These are phyloP conservation scores for Lutraria rhynchaena DNA, from an alignment of 1,140 invertebrate species.

Conservation along the genomic window DNA sequence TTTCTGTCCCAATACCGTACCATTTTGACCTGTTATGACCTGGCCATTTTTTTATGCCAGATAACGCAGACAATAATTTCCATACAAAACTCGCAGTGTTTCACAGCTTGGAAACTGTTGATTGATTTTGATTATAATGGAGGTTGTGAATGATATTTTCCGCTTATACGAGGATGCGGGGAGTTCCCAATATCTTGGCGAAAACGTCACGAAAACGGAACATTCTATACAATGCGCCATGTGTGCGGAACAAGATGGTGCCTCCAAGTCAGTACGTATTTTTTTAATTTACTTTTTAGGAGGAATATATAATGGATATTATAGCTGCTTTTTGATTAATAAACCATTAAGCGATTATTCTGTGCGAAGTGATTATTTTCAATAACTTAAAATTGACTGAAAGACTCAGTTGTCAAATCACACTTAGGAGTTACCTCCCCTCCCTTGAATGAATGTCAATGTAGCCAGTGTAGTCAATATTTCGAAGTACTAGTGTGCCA, in stretches of 20 bases:
- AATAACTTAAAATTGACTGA: background rate
- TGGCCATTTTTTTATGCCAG: too few species aligned
- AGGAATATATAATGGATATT: background rate
- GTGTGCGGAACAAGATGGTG: conserved; percentile 37
- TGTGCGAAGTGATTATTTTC: background rate
- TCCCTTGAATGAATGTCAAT: too few species aligned
- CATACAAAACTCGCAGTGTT: too few species aligned
- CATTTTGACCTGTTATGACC: too few species aligned
- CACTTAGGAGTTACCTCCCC: background rate
- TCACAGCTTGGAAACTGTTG: too few species aligned
- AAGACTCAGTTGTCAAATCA: background rate
- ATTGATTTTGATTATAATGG: too few species aligned
- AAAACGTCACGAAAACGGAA: conserved; percentile 43
- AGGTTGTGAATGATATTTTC: conserved; percentile 36
- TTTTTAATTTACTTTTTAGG: background rate
- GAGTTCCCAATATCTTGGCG: conserved; percentile 37
- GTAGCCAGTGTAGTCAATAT: too few species aligned
- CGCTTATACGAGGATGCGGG: conserved; percentile 40
- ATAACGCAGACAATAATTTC: too few species aligned
- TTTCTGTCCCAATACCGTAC: too few species aligned
- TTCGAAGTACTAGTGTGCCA: too few species aligned
- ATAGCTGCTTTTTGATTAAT: background rate
- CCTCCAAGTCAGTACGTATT: background rate
- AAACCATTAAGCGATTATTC: background rate
- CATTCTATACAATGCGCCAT: conserved; percentile 54